Conservation (phyloP, 92 coral and sea anemone genomes). For the Ricordea florida region DNA sequence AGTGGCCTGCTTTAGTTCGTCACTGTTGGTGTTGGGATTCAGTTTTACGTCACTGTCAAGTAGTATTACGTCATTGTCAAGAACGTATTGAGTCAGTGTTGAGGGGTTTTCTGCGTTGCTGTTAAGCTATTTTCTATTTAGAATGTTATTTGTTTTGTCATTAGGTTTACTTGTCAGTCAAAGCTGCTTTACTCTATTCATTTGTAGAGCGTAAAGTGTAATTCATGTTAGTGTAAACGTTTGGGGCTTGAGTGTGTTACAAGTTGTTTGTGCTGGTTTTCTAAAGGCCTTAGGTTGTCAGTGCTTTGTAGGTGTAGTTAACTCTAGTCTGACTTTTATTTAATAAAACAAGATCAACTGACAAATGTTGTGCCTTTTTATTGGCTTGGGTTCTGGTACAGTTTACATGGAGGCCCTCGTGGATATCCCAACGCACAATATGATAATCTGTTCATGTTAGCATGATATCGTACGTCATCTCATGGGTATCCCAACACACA, state of each 20-base stretch:
- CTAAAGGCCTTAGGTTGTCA: constrained; percentile 10
- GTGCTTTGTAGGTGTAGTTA: constrained; percentile 15
- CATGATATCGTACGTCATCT: no score
- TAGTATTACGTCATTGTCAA: constrained; percentile 20
- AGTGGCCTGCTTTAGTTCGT: constrained; percentile 13
- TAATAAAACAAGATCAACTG: constrained; percentile 19
- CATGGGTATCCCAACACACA: no score
- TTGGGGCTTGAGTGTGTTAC: constrained; percentile 17
- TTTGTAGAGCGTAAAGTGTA: no score
- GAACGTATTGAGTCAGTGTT: constrained; percentile 10
- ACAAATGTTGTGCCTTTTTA: no score
- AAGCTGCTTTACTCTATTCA: constrained; percentile 30
- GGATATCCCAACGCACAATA: no score
- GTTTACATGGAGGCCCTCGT: no score
- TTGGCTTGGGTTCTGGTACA: no score
- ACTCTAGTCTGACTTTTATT: constrained; percentile 29
- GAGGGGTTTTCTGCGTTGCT: constrained; percentile 25
- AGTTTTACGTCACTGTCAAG: constrained; percentile 37
- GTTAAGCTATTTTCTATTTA: constrained; percentile 9
- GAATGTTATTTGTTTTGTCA: constrained; percentile 31
- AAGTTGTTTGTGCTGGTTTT: constrained; percentile 25
- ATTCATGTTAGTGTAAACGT: constrained; percentile 21
- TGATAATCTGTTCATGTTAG: no score
- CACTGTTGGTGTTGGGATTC: constrained; percentile 54
- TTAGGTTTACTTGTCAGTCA: constrained; percentile 17